Conservation (phyloP, 1,140 invertebrate genomes). For the Globodera ellingtonae region DNA sequence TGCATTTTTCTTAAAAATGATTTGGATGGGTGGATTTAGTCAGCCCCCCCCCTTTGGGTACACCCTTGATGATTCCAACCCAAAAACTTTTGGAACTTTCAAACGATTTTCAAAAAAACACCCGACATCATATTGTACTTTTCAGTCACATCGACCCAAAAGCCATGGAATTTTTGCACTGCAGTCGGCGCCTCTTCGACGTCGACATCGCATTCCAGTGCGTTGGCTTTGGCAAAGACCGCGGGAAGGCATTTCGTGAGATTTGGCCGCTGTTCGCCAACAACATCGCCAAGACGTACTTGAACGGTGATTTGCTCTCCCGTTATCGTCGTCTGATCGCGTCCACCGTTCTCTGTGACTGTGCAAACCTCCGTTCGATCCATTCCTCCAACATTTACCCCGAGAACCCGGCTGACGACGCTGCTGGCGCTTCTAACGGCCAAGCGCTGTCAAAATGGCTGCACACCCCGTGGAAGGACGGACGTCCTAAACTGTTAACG, state of each 20-base stretch:
- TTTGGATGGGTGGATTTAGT: too few species aligned
- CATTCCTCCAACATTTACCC: background rate
- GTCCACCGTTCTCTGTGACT: background rate
- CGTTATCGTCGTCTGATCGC: background rate
- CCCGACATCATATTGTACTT: background rate
- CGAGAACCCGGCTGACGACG: background rate
- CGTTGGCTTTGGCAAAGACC: background rate
- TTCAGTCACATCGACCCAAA: background rate
- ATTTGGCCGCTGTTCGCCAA: background rate
- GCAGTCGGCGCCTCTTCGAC: background rate
- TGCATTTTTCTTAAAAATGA: too few species aligned
- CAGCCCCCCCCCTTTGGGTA: too few species aligned
- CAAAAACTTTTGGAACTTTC: too few species aligned
- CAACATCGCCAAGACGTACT: background rate
- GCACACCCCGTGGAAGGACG: background rate
- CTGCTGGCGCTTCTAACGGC: background rate
- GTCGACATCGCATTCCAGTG: background rate
- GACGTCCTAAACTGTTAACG: background rate
- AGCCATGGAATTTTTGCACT: background rate
- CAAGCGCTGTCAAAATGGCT: background rate
- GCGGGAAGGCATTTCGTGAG: background rate
- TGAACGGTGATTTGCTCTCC: background rate
- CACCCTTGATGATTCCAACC: too few species aligned
- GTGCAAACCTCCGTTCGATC: background rate
- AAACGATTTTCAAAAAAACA: too few species aligned